Evolutionary conservation across 2,113 vertebrate genomes (phyloP).

Genomic region (Passer montanus): DNA sequence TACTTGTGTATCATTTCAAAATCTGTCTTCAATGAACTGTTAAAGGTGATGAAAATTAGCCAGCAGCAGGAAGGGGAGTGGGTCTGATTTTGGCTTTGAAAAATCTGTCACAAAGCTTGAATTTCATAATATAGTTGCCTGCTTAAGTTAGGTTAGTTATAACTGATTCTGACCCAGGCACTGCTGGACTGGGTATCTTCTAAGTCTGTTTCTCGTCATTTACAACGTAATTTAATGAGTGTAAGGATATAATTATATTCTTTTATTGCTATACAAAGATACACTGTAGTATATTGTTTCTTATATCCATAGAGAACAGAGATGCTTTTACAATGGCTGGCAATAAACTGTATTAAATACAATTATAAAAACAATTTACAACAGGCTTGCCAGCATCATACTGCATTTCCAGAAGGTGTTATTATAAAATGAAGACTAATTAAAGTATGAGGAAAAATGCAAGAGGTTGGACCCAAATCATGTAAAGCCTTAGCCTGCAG

Average conservation of each 20-base stretch:
- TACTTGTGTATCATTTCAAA: neutral
- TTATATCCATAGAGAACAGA: constrained; percentile 1
- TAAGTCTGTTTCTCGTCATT: neutral
- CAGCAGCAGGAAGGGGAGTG: neutral
- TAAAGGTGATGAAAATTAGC: neutral
- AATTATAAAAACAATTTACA: constrained; percentile 15
- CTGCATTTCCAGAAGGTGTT: constrained; percentile 44
- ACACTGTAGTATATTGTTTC: neutral
- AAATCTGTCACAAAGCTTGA: neutral
- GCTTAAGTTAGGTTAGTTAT: neutral
- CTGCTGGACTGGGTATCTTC: neutral
- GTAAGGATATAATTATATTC: neutral
- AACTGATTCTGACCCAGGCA: neutral
- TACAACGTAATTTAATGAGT: neutral
- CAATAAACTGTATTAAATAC: neutral
- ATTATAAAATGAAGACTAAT: constrained; percentile 12
- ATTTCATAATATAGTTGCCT: neutral
- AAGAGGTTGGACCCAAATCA: neutral
- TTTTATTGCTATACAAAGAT: neutral
- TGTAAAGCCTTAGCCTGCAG: neutral
- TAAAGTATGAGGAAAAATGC: neutral
- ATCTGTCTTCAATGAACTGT: neutral
- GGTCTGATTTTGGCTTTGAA: neutral
- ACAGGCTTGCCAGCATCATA: neutral
- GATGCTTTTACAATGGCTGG: neutral